phyloP scores from a whole-genome alignment of 2,888 invertebrate species.

The Nephrocerus scutellatus region DNA sequence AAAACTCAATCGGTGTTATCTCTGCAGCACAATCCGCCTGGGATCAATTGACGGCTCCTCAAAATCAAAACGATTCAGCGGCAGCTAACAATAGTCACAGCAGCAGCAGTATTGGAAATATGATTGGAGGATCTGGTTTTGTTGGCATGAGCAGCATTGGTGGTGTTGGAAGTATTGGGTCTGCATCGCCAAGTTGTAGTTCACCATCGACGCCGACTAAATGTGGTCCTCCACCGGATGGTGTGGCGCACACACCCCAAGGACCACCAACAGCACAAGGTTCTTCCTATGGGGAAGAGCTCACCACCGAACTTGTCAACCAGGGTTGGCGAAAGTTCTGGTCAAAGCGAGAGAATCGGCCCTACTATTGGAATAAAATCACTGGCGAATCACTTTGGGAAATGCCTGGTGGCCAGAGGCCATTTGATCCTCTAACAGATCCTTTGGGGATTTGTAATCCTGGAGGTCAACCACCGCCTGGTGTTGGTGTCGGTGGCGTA shows the following conservation, averaged over 20 bases:
- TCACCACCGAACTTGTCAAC: conserved; percentile 52
- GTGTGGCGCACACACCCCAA: conserved; percentile 43
- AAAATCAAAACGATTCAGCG: conserved; percentile 26
- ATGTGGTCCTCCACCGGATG: conserved; percentile 37
- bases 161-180: conserved; percentile 34
- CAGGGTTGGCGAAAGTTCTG: conserved; percentile 96
- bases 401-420: conserved; percentile 70
- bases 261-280: conserved; percentile 36
- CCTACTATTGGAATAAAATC: conserved; percentile 94
- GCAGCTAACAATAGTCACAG: conserved; percentile 10
- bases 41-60: conserved; percentile 46
- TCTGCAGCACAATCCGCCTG: conserved; percentile 41
- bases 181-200: conserved; percentile 38
- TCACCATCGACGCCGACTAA: conserved; percentile 45
- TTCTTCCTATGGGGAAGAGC: conserved; percentile 43
- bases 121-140: conserved; percentile 12
- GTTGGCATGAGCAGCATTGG: conserved; percentile 3
- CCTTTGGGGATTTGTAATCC: conserved; percentile 74
- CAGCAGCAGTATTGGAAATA: conserved; percentile 7
- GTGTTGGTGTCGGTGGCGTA: conserved; percentile 34
- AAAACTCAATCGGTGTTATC: too few relatives aligned
- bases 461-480: conserved; percentile 39
- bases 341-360: conserved; percentile 91
- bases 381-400: conserved; percentile 98
- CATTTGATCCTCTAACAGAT: conserved; percentile 87